A percentile compares a stretch with the other conserved stretches of the same genome.
These are phyloP conservation scores for Heterohyrax brucei DNA, from an alignment of 2,797 vertebrate genomes.

Conservation along the genomic window DNA sequence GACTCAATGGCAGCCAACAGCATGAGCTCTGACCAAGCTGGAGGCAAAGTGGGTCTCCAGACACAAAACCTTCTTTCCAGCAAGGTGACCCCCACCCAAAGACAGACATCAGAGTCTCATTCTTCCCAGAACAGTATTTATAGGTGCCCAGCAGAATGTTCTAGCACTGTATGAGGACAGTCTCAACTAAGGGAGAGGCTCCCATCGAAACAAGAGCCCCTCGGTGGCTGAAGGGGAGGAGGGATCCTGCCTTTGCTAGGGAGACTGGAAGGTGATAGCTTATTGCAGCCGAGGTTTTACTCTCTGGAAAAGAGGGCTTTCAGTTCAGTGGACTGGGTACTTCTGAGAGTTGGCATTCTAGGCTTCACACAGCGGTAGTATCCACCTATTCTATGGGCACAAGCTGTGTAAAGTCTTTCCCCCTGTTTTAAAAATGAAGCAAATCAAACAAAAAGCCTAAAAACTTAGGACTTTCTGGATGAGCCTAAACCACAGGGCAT, in stretches of 20 bases:
- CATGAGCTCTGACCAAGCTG: too few species aligned
- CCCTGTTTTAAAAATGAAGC: neutral
- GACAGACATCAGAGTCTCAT: neutral
- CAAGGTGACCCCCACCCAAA: neutral
- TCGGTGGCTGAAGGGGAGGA: neutral
- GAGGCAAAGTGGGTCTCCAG: too few species aligned
- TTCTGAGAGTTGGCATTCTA: rapidly evolving
- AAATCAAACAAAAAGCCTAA: neutral
- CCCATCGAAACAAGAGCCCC: neutral
- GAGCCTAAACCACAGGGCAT: neutral
- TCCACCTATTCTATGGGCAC: neutral
- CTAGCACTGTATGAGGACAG: neutral
- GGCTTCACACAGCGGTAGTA: neutral
- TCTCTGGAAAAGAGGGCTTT: too few species aligned
- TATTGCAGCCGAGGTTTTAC: too few species aligned
- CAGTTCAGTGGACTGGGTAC: too few species aligned
- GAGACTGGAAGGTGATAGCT: too few species aligned
- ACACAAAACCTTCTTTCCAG: neutral
- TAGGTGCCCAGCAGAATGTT: neutral
- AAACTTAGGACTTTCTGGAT: neutral
- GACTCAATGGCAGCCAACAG: too few species aligned
- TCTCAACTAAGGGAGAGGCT: neutral
- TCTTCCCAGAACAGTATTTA: neutral
- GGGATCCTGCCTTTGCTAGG: neutral
- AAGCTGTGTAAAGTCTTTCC: neutral